Conservation (phyloP, 2,797 vertebrate species). For the Etheostoma nigrum region DNA sequence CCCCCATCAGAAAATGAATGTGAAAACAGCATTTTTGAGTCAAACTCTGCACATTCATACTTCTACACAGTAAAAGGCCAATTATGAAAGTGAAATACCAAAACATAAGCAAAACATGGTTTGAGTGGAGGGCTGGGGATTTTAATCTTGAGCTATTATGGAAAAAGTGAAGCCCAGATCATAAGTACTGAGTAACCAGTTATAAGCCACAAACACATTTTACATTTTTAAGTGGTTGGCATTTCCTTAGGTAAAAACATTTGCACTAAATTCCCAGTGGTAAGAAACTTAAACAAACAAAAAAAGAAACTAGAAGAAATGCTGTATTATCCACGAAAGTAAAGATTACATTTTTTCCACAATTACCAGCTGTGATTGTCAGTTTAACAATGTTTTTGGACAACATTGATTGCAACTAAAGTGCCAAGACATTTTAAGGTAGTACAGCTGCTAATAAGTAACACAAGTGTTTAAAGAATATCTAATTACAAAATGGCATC, state of each 20-base stretch:
- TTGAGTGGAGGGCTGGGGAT: too few species aligned
- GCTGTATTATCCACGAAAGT: background rate
- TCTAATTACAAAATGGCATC: constrained; percentile 21
- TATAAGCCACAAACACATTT: background rate
- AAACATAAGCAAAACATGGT: background rate
- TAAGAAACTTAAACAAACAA: background rate
- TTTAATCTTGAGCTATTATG: background rate
- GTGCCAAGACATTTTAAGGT: background rate
- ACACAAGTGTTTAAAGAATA: background rate
- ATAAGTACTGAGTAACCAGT: background rate
- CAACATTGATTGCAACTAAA: background rate
- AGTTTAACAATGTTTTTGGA: background rate
- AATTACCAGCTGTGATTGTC: background rate
- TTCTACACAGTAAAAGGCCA: background rate
- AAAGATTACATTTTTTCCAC: background rate
- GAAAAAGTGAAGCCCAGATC: background rate
- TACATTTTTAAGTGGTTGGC: background rate
- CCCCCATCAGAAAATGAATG: too few species aligned
- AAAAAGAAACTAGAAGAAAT: too few species aligned
- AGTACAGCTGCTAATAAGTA: background rate
- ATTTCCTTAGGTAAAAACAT: background rate
- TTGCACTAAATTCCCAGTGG: background rate
- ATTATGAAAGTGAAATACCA: background rate
- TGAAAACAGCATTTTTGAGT: background rate
- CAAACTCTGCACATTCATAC: background rate